phyloP scores from a whole-genome alignment of 2,113 vertebrate species.

The Nothobranchius kuhntae region DNA sequence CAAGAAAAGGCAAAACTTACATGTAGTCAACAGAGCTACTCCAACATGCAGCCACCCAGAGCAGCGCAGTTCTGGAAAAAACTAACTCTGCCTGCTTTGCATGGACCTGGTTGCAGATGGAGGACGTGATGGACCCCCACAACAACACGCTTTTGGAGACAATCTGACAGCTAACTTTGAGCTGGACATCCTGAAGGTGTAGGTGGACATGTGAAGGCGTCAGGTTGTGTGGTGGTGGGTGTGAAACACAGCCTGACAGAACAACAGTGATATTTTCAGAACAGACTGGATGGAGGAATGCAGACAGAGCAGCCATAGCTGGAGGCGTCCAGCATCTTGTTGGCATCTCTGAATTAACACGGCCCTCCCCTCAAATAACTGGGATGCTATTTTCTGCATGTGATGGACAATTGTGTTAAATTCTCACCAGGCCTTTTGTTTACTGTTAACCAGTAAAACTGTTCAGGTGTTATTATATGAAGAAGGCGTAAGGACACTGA shows the following conservation, averaged over 20 bases:
- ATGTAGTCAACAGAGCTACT: too few species aligned
- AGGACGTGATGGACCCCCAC: too few species aligned
- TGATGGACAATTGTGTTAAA: background rate
- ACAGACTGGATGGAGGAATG: background rate
- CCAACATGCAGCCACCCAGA: too few species aligned
- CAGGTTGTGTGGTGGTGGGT: background rate
- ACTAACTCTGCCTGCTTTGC: background rate
- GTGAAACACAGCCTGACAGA: constrained; percentile 4
- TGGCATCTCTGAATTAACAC: background rate
- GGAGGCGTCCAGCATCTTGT: constrained; percentile 11
- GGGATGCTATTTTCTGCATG: background rate
- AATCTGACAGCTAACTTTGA: background rate
- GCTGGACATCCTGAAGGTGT: background rate
- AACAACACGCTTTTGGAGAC: background rate
- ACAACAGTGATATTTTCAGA: background rate
- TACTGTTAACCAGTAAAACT: background rate
- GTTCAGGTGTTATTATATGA: too few species aligned
- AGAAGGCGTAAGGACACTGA: too few species aligned
- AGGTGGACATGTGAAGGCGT: constrained; percentile 6
- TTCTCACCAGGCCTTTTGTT: background rate
- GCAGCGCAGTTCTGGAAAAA: too few species aligned
- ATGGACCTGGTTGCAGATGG: background rate
- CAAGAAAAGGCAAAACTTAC: too few species aligned
- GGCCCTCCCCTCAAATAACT: background rate
- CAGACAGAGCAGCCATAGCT: background rate